A percentile compares a stretch with the other conserved stretches of the same genome.
These are phyloP conservation scores for Archips xylosteana DNA, from an alignment of 2,888 invertebrate genomes.

Conservation along the genomic window DNA sequence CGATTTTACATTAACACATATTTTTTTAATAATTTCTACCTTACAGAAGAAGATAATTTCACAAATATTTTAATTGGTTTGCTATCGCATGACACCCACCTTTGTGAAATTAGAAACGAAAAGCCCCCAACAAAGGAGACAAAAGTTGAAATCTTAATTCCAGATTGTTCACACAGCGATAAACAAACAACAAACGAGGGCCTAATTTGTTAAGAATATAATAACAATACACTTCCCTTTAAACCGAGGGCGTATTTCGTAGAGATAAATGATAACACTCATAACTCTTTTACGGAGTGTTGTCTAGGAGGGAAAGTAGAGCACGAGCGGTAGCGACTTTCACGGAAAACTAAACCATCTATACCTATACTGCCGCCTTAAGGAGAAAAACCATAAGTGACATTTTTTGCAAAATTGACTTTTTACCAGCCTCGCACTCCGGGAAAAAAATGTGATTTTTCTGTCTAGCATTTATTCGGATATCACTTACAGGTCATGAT, in stretches of 20 bases:
- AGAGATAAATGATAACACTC: slow-evolving; percentile 42
- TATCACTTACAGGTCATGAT: too few relatives aligned
- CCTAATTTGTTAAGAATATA: slow-evolving; percentile 41
- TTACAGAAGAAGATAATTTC: background rate
- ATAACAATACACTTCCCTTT: slow-evolving; percentile 41
- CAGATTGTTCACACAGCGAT: slow-evolving; percentile 22
- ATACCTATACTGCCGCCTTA: too few relatives aligned
- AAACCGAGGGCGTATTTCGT: slow-evolving; percentile 37
- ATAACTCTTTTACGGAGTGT: slow-evolving; percentile 32
- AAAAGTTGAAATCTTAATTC: slow-evolving; percentile 33
- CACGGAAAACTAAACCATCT: too few relatives aligned
- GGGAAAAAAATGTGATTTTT: too few relatives aligned
- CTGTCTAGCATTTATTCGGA: too few relatives aligned
- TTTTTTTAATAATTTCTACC: background rate
- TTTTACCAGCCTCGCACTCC: too few relatives aligned
- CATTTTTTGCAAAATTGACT: too few relatives aligned
- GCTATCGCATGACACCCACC: background rate
- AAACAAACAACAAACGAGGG: slow-evolving; percentile 30
- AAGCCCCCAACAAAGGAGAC: slow-evolving; percentile 10
- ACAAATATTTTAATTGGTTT: slow-evolving; percentile 6
- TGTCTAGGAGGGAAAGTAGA: slow-evolving; percentile 20
- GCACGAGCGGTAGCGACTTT: slow-evolving; percentile 4
- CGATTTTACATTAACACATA: background rate
- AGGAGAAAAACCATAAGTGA: too few relatives aligned
- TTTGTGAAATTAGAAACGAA: slow-evolving; percentile 1